phyloP scores from a whole-genome alignment of 35 echinoderm and acorn worm species.

The Patiria miniata region DNA sequence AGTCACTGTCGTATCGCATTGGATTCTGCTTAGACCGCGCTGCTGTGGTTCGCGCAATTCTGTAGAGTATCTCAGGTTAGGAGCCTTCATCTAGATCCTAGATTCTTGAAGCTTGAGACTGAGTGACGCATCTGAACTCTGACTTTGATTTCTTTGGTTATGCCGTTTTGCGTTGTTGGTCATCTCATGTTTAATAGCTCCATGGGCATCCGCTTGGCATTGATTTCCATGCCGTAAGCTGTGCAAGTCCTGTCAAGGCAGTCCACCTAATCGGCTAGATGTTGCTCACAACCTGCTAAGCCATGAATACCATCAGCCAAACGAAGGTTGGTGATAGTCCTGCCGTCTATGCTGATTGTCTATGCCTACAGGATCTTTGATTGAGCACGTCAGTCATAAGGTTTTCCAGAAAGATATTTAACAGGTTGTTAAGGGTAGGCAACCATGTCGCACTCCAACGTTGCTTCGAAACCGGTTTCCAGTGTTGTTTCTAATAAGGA shows the following conservation, averaged over 20 bases:
- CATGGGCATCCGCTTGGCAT: constrained; percentile 29
- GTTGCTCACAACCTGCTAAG: background rate
- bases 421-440: constrained; percentile 33
- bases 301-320: background rate
- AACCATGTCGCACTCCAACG: no score
- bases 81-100: constrained; percentile 44
- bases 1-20: constrained; percentile 5
- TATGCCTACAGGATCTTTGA: constrained; percentile 48
- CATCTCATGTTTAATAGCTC: no score
- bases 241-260: constrained; percentile 2
- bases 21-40: constrained; percentile 17
- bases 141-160: background rate
- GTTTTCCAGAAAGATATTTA: constrained; percentile 66
- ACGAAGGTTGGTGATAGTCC: constrained; percentile 44
- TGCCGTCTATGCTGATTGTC: constrained; percentile 62
- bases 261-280: background rate
- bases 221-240: constrained; percentile 40
- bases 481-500: background rate
- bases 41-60: constrained; percentile 6
- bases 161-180: background rate
- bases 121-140: background rate
- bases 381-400: constrained; percentile 60
- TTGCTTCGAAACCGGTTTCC: no score
- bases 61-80: constrained; percentile 26
- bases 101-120: constrained; percentile 10